Percentiles rank a stretch among this genome's conserved stretches.
These are phyloP conservation scores for Parascotia fuliginaria DNA, from an alignment of 2,888 invertebrate genomes.

Conservation along the genomic window DNA sequence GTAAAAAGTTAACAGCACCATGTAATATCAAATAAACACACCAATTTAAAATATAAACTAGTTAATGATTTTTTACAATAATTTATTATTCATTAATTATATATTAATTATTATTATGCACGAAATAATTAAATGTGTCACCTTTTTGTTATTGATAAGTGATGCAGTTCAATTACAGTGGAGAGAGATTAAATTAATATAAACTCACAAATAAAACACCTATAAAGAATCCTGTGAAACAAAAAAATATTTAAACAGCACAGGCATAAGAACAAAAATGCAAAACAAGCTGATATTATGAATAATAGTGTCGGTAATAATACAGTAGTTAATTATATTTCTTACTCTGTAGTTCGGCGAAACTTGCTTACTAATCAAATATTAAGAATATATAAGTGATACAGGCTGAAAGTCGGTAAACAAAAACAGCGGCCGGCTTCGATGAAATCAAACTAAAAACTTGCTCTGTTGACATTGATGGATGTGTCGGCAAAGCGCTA, in stretches of 20 bases:
- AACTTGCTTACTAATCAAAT: conserved; percentile 60
- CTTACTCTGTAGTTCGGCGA: conserved; percentile 35
- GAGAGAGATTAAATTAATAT: no score
- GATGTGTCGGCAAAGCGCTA: conserved; percentile 69
- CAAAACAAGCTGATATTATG: not conserved
- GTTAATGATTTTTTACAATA: no score
- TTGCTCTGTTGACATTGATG: conserved; percentile 78
- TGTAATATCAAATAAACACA: no score
- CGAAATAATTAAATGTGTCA: no score
- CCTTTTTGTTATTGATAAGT: no score
- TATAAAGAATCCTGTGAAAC: no score
- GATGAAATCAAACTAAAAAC: conserved; percentile 77
- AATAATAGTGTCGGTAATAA: conserved; percentile 13
- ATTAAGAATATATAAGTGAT: conserved; percentile 69
- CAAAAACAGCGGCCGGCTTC: conserved; percentile 72
- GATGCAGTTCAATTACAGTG: no score
- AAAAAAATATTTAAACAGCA: not conserved
- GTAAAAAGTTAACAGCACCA: no score
- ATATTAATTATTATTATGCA: no score
- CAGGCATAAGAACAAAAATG: not conserved
- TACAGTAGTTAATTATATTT: conserved; percentile 35
- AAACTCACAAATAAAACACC: no score
- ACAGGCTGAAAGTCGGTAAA: conserved; percentile 74
- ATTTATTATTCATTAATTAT: no score
- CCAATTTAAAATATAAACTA: no score